Base-by-base conservation (phyloP, 2,888 invertebrate genomes). In the Clitarchus hookeri region DNA sequence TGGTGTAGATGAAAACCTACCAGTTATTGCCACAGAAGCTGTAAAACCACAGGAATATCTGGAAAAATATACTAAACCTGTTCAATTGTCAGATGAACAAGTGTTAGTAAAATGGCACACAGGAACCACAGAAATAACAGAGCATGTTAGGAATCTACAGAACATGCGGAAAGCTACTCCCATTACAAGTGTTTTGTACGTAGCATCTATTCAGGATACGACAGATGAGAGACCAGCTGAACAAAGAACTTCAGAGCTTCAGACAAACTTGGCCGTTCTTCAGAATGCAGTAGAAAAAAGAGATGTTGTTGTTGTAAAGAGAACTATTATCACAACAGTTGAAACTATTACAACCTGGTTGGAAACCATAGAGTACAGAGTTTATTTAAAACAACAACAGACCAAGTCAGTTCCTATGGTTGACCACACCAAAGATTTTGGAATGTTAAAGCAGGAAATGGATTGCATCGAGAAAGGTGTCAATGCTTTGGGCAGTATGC, bases 341-440 rank as follows among this genome's bases (percentile, higher is more conserved):
- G 96, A 97, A 91, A 96, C 95, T 0, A 95, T 97, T 80, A 96
- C 96, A 0, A 95, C 95, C 23, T 97, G 97, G 96, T 91, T 97
- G 82, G 96, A 97, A 92, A 96, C 96, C 44, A 96, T 97, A 87
- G 96, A 97, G 90, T 96, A 96, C 89, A 94, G 95, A 89, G 95
- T 97, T 84, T 95, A 94, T 89, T 90, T 94, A 44, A 93, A 93
- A 87, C 90, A 93, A n/a, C 93, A 94, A 88, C 92, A 93, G 90
- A 93, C 93, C 0, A 92, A 92, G 27, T 93, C 94, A 84, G 93
- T 93, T 19, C 93, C 94, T 0, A 93, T 94, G n/a, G 80, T 54
- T 19, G 87, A 86, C 3, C 77, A 86, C 11, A 65, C 86, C 12
- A 87, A 84, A 79, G 85, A 87, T 54, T 87, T 86, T n/a, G 84